phyloP scores from a whole-genome alignment of 2,888 invertebrate species.

The Drosophila prolongata region DNA sequence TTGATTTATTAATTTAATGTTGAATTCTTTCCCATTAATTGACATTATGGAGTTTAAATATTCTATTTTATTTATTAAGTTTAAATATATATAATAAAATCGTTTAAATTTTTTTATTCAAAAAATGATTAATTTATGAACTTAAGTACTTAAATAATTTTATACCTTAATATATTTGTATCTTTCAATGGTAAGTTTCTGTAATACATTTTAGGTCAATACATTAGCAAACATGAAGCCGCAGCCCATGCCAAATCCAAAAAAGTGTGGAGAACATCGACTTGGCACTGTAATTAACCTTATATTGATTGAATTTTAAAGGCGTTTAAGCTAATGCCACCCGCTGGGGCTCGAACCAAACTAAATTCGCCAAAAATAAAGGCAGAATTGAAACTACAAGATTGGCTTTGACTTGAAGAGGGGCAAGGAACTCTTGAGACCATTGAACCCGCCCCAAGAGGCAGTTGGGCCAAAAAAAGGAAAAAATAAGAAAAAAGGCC shows the following conservation, averaged over 20 bases:
- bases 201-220: too few relatives aligned
- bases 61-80: too few relatives aligned
- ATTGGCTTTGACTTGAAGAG: conserved; percentile 51
- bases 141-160: background rate
- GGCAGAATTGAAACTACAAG: conserved; percentile 11
- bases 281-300: conserved; percentile 70
- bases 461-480: conserved; percentile 22
- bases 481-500: conserved; percentile 46
- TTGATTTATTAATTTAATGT: too few relatives aligned
- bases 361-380: conserved; percentile 4
- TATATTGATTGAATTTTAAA: conserved; percentile 75
- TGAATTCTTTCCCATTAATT: too few relatives aligned
- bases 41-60: too few relatives aligned
- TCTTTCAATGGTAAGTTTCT: too few relatives aligned
- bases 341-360: conserved; percentile 50
- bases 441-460: conserved; percentile 60
- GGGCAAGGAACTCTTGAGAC: conserved; percentile 32
- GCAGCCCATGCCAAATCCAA: background rate
- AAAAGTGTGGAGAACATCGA: conserved; percentile 39
- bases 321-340: conserved; percentile 60
- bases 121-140: background rate
- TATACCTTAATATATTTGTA: background rate
- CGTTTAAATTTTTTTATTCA: too few relatives aligned
- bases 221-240: background rate
- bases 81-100: background rate